These are phyloP conservation scores for Alviniconcha marisindica DNA, from an alignment of 1,140 invertebrate genomes.

Conservation along the genomic window DNA sequence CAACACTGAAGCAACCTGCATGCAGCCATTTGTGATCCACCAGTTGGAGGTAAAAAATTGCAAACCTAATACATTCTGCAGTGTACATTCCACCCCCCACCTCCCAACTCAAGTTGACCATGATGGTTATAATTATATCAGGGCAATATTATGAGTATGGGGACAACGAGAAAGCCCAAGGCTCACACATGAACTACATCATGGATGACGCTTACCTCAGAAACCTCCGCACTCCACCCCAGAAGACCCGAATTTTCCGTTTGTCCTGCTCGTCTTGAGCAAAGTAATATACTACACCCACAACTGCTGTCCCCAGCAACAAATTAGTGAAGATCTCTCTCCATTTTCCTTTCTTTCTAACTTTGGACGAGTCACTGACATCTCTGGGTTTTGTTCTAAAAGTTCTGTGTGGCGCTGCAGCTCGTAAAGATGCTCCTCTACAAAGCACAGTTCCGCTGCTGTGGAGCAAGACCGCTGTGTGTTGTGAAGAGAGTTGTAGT, in stretches of 20 bases:
- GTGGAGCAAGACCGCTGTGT: too few species aligned
- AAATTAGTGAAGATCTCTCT: not conserved
- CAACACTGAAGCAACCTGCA: too few species aligned
- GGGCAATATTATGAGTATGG: not conserved
- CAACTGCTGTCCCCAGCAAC: constrained; percentile 5
- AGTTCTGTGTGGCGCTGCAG: too few species aligned
- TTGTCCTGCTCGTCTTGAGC: constrained; percentile 63
- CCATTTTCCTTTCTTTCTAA: not conserved
- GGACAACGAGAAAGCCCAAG: not conserved
- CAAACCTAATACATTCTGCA: not conserved
- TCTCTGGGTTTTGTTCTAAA: too few species aligned
- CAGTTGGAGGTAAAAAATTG: not conserved
- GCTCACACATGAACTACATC: not conserved
- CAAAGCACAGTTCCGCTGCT: too few species aligned
- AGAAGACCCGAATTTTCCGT: constrained; percentile 69
- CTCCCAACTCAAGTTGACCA: not conserved
- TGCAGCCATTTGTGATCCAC: too few species aligned
- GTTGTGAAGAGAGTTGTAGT: too few species aligned
- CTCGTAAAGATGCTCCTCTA: too few species aligned
- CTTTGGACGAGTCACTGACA: too few species aligned
- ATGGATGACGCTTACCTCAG: constrained; percentile 64
- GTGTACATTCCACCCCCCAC: not conserved
- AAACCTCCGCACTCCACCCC: constrained; percentile 74
- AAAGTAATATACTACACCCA: constrained; percentile 41
- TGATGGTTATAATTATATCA: not conserved